Base-by-base conservation (phyloP, 2,113 vertebrate genomes). In the Atractosteus spatula region DNA sequence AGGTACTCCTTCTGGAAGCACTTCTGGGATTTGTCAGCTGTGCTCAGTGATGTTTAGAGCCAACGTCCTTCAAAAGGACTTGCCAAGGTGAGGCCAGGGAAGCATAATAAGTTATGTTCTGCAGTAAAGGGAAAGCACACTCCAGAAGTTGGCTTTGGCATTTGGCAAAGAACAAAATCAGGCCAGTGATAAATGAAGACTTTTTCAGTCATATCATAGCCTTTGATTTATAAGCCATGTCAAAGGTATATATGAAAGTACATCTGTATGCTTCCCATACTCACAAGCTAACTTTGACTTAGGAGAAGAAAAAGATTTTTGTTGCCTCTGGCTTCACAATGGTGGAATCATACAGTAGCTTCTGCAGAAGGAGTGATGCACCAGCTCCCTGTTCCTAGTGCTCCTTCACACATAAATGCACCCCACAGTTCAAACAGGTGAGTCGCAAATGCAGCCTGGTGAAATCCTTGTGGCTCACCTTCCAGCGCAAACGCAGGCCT, bases 21-120 rank as follows among this genome's bases (percentile, higher is more conserved):
- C 29, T 54, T 57, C 66, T 55, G 44, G 55, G 62, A 44, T 69
- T 55, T 64, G 59, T 72, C 62, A 63, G 56, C 64, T 66, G 17
- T 12, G 3, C 63, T 59, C 66, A 3, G 63, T 14, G 62, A 57
- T 55, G 44, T 63, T 68, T 44, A 14, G 56, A 69, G 12, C 13
- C 13, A 41, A 3, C 16, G 56, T 4, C 65, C 72, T 55, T 64
- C 45, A 56, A 41, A 63, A 41, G 13, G 7, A 6, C 57, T 17
- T 41, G 45, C 41, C 62, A 72, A 56, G 54, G 71, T 66, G 63
- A 66, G 16, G 41, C 59, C 11, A 10, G 51, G 4, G 13, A 41
- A 8, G 47, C 47, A 51, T 51, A 51, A 17, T 55, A 11, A 62
- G 42, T 8, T 13, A 61, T 17, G 14, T 14, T 59, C 13, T 6